These are phyloP conservation scores for Leucopsar rothschildi DNA, from an alignment of 2,113 vertebrate genomes.

Conservation along the genomic window DNA sequence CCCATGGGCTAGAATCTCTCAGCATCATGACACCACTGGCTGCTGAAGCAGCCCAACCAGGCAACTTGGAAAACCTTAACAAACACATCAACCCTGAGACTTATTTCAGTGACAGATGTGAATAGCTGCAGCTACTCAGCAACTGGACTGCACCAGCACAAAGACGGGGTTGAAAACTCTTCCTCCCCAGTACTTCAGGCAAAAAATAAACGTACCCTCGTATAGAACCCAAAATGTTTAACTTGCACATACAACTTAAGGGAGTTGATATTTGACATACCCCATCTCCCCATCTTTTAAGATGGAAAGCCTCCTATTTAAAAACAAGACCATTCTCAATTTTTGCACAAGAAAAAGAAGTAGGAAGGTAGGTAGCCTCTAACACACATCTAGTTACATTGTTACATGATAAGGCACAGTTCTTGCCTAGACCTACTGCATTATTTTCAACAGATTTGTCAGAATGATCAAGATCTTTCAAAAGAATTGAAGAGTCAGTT, in stretches of 20 bases:
- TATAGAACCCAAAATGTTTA: background rate
- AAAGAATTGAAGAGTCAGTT: background rate
- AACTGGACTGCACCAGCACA: background rate
- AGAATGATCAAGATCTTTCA: background rate
- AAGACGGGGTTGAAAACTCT: background rate
- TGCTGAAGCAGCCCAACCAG: background rate
- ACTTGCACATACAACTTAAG: background rate
- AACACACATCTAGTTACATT: background rate
- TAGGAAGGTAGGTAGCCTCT: background rate
- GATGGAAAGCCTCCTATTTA: background rate
- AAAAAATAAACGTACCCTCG: background rate
- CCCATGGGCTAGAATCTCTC: background rate
- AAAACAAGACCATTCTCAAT: background rate
- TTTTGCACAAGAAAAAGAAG: background rate
- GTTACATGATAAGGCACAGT: background rate
- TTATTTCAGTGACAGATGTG: background rate
- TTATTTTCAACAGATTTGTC: background rate
- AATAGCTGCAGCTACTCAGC: background rate
- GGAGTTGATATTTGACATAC: background rate
- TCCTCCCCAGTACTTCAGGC: background rate
- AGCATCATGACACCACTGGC: rapidly evolving
- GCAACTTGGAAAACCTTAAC: background rate
- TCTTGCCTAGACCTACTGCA: background rate
- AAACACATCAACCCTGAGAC: background rate
- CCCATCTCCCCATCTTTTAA: background rate